A percentile compares a stretch with the other conserved stretches of the same genome.
These are phyloP conservation scores for Marcusenius ussheri DNA, from an alignment of 2,113 vertebrate genomes.

Conservation along the genomic window DNA sequence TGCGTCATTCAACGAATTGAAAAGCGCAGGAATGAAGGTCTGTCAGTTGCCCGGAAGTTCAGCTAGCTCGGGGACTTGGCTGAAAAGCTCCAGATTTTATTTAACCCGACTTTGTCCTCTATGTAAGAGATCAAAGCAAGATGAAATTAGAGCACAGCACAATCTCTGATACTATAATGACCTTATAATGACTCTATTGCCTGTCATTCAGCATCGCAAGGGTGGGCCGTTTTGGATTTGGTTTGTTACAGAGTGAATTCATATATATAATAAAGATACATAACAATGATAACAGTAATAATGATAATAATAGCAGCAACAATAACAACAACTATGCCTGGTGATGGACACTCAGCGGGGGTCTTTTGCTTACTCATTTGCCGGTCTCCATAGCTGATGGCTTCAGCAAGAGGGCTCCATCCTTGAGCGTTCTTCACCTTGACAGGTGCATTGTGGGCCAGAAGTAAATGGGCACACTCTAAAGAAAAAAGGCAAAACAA, in stretches of 20 bases:
- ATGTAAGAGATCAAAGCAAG: background rate
- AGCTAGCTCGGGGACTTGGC: background rate
- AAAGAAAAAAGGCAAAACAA: conserved; percentile 35
- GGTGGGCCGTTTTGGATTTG: background rate
- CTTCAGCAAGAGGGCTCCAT: conserved; percentile 98
- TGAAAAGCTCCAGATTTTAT: background rate
- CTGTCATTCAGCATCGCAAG: background rate
- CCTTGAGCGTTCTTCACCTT: conserved; percentile 99
- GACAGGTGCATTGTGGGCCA: conserved; percentile 97
- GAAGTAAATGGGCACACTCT: conserved; percentile 97
- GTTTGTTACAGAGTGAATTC: background rate
- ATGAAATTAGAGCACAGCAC: background rate
- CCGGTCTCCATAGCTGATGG: conserved; percentile 97
- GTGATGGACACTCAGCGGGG: background rate
- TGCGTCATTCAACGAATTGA: background rate
- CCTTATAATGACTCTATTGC: background rate
- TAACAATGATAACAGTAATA: background rate
- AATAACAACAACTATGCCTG: background rate
- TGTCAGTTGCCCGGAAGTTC: background rate
- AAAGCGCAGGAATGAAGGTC: background rate
- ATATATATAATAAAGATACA: background rate
- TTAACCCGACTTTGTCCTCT: background rate
- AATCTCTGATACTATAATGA: background rate
- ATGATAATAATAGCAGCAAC: background rate
- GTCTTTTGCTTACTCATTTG: conserved; percentile 88